These are phyloP conservation scores for Pipa parva DNA, from an alignment of 2,113 vertebrate species.

Conservation along the genomic window DNA sequence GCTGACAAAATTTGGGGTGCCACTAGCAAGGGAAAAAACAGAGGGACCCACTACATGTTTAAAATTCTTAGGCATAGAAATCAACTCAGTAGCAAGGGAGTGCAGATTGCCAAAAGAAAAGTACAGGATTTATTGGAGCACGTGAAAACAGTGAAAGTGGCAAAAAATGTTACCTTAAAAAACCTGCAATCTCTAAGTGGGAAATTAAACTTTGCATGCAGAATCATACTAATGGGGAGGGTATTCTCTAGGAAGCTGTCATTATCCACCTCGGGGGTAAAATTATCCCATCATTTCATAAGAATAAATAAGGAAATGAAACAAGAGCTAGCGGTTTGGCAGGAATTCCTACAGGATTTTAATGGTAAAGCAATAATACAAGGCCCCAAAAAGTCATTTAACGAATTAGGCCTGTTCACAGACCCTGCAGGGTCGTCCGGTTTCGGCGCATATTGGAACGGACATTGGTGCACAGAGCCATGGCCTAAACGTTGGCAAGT, in stretches of 20 bases:
- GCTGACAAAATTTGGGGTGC: not conserved
- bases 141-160: not conserved
- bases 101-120: not conserved
- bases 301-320: not conserved
- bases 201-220: not conserved
- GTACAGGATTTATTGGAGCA: not conserved
- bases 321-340: not conserved
- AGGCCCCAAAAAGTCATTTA: no score
- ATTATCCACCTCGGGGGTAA: not conserved
- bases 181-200: not conserved
- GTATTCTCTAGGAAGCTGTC: not conserved
- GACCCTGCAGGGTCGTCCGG: not conserved
- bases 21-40: not conserved
- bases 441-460: not conserved
- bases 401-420: not conserved
- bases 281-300: not conserved
- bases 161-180: not conserved
- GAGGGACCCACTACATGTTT: not conserved
- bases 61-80: not conserved
- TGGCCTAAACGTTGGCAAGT: not conserved
- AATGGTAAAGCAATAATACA: not conserved
- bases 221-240: not conserved
- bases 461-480: not conserved
- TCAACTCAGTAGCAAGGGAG: not conserved
- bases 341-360: not conserved